Percentiles rank a stretch among this genome's conserved stretches.
phyloP scores from a whole-genome alignment of 2,113 vertebrate species.

The Dipodomys ordii region DNA sequence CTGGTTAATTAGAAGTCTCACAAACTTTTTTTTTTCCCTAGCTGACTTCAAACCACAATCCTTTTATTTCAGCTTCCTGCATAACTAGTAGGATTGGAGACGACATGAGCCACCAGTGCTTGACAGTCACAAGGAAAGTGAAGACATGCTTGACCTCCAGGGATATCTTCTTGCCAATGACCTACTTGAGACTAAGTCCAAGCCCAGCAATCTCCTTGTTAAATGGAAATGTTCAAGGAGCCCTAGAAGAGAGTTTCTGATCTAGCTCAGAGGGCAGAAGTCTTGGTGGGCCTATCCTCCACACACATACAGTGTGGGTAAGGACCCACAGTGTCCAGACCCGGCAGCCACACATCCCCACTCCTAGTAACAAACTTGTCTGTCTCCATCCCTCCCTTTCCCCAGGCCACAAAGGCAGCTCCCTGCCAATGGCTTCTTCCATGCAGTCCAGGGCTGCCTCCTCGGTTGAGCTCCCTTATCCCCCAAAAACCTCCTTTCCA shows the following conservation, averaged over 20 bases:
- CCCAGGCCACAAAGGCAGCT: neutral
- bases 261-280: neutral
- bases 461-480: too few species aligned
- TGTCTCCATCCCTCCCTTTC: neutral
- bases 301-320: neutral
- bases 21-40: too few species aligned
- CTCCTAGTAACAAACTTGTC: too few species aligned
- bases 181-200: neutral
- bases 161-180: neutral
- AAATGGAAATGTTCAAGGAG: neutral
- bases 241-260: neutral
- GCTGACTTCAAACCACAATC: too few species aligned
- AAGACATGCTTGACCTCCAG: neutral
- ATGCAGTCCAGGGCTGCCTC: too few species aligned
- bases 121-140: too few species aligned
- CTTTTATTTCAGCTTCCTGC: too few species aligned
- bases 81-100: too few species aligned
- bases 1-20: too few species aligned
- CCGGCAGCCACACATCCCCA: accelerated
- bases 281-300: neutral
- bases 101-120: too few species aligned
- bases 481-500: neutral
- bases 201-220: neutral
- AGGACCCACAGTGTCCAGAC: neutral
- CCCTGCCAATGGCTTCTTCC: neutral